A percentile compares a stretch with the other conserved stretches of the same genome.
These are phyloP conservation scores for Sphaeramia orbicularis DNA, from an alignment of 2,797 vertebrate genomes.

Conservation along the genomic window DNA sequence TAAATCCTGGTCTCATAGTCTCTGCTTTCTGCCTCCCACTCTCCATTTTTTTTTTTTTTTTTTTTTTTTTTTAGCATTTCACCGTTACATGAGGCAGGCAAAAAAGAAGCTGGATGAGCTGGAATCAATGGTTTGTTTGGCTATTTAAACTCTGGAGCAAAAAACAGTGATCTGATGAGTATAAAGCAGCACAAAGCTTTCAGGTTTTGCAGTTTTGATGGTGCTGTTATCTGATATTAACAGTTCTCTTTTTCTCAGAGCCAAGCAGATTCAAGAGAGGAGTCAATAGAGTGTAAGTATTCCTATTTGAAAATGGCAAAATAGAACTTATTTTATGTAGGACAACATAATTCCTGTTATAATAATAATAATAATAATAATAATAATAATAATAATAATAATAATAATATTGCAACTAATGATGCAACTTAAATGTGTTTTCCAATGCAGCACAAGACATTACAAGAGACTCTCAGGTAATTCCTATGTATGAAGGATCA, in stretches of 20 bases:
- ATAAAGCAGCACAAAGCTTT: too few relatives aligned
- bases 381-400: too few relatives aligned
- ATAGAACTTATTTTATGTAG: neutral
- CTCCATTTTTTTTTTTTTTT: neutral
- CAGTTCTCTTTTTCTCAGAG: slow-evolving; percentile 49
- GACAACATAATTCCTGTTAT: neutral
- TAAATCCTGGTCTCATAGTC: slow-evolving; percentile 8
- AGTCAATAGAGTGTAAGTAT: slow-evolving; percentile 54
- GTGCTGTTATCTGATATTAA: too few relatives aligned
- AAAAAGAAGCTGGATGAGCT: slow-evolving; percentile 18
- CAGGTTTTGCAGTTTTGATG: too few relatives aligned
- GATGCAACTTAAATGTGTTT: slow-evolving; percentile 4
- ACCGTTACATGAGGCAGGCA: slow-evolving; percentile 21
- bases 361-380: too few relatives aligned
- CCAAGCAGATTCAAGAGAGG: slow-evolving; percentile 26
- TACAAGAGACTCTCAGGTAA: slow-evolving; percentile 48
- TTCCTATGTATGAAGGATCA: neutral
- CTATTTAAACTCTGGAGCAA: neutral
- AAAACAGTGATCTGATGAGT: neutral
- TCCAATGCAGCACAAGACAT: slow-evolving; percentile 47
- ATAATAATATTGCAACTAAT: too few relatives aligned
- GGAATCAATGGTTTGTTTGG: slow-evolving; percentile 56
- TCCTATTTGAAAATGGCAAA: neutral
- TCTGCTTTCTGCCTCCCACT: slow-evolving; percentile 6
- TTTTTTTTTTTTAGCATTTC: slow-evolving; percentile 38